A percentile compares a stretch with the other conserved stretches of the same genome.
Conservation (phyloP, 2,888 invertebrate species). For the Clistopyga incitator region DNA sequence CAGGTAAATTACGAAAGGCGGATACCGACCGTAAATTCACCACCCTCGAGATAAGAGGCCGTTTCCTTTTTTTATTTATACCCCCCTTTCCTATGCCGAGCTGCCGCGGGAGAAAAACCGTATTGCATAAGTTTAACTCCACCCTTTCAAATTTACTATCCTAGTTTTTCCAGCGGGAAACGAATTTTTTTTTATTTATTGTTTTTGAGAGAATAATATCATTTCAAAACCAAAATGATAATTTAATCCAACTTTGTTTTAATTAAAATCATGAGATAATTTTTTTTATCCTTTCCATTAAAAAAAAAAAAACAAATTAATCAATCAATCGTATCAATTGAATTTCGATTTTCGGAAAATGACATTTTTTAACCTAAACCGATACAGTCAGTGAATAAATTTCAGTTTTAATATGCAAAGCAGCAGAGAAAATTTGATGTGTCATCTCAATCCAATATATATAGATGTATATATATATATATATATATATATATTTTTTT, state of each 20-base stretch:
- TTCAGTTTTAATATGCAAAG: background rate
- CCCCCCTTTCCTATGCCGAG: background rate
- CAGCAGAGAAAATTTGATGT: background rate
- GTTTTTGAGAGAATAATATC: background rate
- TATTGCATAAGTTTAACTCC: constrained; percentile 15
- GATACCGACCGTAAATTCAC: constrained; percentile 66
- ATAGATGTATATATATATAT: constrained; percentile 43
- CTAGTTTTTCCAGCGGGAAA: background rate
- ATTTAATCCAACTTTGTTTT: too few species aligned
- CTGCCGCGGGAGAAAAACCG: background rate
- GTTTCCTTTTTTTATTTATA: constrained; percentile 33
- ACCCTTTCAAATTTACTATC: background rate
- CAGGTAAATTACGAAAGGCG: constrained; percentile 68
- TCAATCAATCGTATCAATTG: background rate
- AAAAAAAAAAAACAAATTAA: too few species aligned
- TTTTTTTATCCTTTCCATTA: too few species aligned
- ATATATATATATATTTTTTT: constrained; percentile 46
- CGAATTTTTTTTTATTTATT: background rate
- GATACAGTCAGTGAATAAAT: background rate
- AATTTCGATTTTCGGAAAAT: background rate
- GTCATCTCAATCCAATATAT: background rate
- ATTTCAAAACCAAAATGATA: background rate
- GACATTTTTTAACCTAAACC: too few species aligned
- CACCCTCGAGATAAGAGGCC: constrained; percentile 64
- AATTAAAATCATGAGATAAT: too few species aligned